phyloP scores from a whole-genome alignment of 2,797 vertebrate species.

The Melanotaenia nigrans region DNA sequence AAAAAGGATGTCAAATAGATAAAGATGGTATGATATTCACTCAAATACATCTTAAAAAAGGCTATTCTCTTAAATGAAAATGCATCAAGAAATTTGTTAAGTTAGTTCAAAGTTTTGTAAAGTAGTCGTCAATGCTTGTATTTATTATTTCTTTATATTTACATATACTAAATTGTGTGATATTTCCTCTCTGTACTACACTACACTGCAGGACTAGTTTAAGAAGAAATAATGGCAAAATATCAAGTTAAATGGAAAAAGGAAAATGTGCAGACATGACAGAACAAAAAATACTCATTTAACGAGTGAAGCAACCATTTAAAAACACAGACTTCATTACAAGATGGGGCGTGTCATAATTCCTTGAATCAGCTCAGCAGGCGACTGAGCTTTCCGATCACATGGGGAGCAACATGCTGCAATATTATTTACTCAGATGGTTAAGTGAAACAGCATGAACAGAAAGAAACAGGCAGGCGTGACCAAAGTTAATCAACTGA shows the following conservation, averaged over 20 bases:
- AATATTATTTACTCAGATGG: conserved; percentile 3
- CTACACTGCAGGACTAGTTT: background rate
- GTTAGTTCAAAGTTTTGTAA: background rate
- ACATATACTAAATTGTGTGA: background rate
- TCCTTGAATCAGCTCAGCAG: conserved; percentile 1
- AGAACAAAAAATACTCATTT: background rate
- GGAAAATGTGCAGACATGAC: background rate
- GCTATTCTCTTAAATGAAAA: background rate
- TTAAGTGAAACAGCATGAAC: background rate
- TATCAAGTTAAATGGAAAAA: background rate
- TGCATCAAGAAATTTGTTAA: background rate
- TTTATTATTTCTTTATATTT: background rate
- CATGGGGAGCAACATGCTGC: conserved; percentile 2
- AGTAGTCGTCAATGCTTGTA: background rate
- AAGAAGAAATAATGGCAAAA: background rate
- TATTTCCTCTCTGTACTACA: background rate
- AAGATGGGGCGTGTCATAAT: background rate
- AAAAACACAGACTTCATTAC: background rate
- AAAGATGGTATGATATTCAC: background rate
- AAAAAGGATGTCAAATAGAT: background rate
- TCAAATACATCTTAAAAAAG: background rate
- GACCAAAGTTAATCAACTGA: background rate
- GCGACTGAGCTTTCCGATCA: background rate
- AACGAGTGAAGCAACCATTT: background rate
- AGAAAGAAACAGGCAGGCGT: background rate